Evolutionary conservation across 1,140 invertebrate species (phyloP), one percentile per base, ranked within the genome.

Genomic region (Meteorus sp.): DNA sequence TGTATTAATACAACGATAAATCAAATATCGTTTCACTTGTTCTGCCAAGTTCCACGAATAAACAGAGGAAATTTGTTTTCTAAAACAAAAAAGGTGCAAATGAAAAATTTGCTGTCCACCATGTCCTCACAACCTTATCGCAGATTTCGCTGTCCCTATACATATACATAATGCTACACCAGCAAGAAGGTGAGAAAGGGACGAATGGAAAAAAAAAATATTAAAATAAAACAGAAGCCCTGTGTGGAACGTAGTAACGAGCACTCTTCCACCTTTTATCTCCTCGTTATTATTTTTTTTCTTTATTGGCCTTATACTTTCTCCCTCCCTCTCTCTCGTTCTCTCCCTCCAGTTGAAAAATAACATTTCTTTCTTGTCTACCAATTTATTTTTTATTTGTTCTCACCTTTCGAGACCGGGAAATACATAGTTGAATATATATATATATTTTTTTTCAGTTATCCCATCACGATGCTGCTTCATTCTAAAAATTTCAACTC

Each of bases 351-450:
- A 39, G 33, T n/a, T n/a, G n/a, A n/a, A n/a, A n/a, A n/a, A n/a
- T n/a, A n/a, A n/a, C n/a, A n/a, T n/a, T n/a, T n/a, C 45, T 23
- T 50, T 22, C 31, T 23, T 57, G 23, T 56, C 17, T 41, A 8
- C 35, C 8, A 7, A 11, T 17, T 50, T 35, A 39, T 17, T 50
- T 39, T 33, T 57, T 57, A 50, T 50, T 39, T 27, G 19, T 47
- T 23, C 33, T 25, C 19, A 29, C 31, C 29, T 31, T 44, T 45
- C 41, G 27, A 45, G 43, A 45, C 25, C 43, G 19, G 19, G 8
- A 45, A 45, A 45, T 22, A 45, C 25, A 23, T 23, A 45, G 22
- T 45, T 59, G 61, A 55, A 61, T 66, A 64, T 61, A 64, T 67
- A 69, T 59, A 60, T 61, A 56, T 58, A 60, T 66, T 63, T 45